Conservation (phyloP, 2,888 invertebrate genomes). For the Calameuta pallipes region DNA sequence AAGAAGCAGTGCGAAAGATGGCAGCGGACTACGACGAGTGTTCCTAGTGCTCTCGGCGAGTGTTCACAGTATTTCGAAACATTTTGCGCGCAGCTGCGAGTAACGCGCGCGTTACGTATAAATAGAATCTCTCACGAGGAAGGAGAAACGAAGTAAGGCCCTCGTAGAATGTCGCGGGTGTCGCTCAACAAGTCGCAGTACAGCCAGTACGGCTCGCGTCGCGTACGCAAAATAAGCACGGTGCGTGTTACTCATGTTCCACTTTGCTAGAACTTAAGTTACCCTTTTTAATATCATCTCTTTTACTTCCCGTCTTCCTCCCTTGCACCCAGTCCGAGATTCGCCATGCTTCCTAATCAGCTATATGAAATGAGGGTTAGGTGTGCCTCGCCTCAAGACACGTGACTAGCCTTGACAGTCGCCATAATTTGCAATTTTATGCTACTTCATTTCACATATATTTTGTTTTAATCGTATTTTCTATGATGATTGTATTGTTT, state of each 20-base stretch:
- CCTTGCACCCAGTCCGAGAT: background rate
- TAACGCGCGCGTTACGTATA: constrained; percentile 27
- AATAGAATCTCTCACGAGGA: constrained; percentile 19
- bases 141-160: constrained; percentile 18
- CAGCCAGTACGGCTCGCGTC: constrained; percentile 63
- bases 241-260: constrained; percentile 44
- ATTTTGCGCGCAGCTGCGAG: constrained; percentile 35
- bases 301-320: background rate
- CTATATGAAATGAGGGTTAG: constrained; percentile 20
- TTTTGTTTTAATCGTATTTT: background rate
- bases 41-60: constrained; percentile 8
- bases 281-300: background rate
- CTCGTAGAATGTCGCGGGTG: constrained; percentile 61
- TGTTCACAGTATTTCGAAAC: constrained; percentile 9
- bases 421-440: constrained; percentile 22
- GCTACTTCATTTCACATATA: background rate
- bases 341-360: background rate
- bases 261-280: background rate
- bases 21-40: constrained; percentile 61
- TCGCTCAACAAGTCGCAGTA: constrained; percentile 65
- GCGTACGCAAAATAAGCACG: constrained; percentile 64
- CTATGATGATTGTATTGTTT: background rate
- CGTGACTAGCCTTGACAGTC: constrained; percentile 40
- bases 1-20: constrained; percentile 42
- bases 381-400: constrained; percentile 19